Conservation (phyloP, 2,797 vertebrate genomes). For the Pelochelys cantorii region DNA sequence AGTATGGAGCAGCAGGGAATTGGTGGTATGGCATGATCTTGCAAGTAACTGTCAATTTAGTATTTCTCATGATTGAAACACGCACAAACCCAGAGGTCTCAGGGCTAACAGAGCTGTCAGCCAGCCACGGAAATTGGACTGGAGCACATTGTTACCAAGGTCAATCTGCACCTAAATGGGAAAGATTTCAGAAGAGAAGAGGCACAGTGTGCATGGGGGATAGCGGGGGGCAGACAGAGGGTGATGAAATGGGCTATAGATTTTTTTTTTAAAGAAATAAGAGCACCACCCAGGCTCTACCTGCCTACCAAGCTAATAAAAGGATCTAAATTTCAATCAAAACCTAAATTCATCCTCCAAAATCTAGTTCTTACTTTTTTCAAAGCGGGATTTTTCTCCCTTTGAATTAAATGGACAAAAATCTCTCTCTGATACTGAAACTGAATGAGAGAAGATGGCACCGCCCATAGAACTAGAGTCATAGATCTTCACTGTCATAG, state of each 20-base stretch:
- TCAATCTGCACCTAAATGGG: not conserved
- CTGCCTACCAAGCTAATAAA: not conserved
- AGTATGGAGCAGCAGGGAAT: conserved; percentile 31
- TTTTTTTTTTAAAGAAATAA: not conserved
- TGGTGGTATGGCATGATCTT: conserved; percentile 17
- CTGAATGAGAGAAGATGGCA: not conserved
- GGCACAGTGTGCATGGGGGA: fast-evolving
- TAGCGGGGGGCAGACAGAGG: too few species aligned
- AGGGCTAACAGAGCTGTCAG: not conserved
- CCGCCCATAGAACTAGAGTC: not conserved
- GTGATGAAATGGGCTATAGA: not conserved
- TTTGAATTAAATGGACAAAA: not conserved
- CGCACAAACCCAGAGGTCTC: not conserved
- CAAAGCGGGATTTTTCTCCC: not conserved
- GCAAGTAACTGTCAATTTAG: conserved; percentile 33
- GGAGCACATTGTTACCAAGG: not conserved
- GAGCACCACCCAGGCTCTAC: not conserved
- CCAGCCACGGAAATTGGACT: not conserved
- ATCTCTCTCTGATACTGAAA: not conserved
- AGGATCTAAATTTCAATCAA: not conserved
- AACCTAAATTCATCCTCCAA: not conserved
- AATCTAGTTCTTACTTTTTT: not conserved
- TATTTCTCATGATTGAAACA: not conserved
- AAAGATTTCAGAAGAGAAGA: not conserved
- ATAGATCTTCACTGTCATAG: fast-evolving